These are phyloP conservation scores for Deroptyus accipitrinus DNA, from an alignment of 2,113 vertebrate species.

Conservation along the genomic window DNA sequence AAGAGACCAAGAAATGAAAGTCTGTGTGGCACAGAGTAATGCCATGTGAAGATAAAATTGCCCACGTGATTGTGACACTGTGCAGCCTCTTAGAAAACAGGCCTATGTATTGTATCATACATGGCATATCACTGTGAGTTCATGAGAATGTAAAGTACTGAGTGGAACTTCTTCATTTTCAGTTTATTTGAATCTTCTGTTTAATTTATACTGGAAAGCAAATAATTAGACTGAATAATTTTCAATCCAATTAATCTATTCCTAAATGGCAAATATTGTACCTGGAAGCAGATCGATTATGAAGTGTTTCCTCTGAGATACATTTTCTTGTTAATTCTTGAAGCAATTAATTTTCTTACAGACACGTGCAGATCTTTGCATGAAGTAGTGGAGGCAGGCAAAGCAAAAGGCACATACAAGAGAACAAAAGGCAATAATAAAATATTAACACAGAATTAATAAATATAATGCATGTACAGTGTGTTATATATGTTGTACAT, in stretches of 20 bases:
- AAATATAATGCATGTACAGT: accelerated
- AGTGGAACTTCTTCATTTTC: neutral
- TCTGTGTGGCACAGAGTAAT: neutral
- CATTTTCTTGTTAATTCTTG: constrained; percentile 38
- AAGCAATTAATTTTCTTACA: constrained; percentile 69
- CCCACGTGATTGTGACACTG: accelerated
- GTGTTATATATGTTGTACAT: neutral
- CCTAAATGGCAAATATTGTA: constrained; percentile 54
- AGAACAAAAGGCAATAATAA: neutral
- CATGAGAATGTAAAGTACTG: neutral
- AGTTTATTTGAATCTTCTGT: neutral
- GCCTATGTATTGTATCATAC: accelerated
- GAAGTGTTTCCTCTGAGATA: constrained; percentile 66
- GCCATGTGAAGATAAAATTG: neutral
- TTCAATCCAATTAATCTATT: constrained; percentile 57
- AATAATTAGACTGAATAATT: constrained; percentile 58
- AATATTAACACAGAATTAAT: neutral
- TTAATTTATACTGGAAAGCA: neutral
- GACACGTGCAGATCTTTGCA: neutral
- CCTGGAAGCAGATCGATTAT: constrained; percentile 46
- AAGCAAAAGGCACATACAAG: neutral
- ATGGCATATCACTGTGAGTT: neutral
- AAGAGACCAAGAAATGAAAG: neutral
- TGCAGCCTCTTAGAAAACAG: neutral
- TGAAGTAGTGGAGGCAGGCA: neutral